Evolutionary conservation across 1,140 invertebrate genomes (phyloP).

Genomic region (Trinorchestia longiramus): DNA sequence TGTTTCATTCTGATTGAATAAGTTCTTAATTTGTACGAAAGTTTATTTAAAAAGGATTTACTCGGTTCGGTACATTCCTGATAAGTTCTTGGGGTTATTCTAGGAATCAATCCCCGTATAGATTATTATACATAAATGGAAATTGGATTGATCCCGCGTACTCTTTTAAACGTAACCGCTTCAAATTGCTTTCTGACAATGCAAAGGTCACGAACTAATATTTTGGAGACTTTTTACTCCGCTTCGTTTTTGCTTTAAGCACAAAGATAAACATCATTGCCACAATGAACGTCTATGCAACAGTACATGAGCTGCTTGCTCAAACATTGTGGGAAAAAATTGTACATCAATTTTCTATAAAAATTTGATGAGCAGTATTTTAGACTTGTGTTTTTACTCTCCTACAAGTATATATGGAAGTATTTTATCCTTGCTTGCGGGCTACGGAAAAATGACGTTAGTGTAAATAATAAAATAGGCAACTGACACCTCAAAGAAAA

Average conservation of each 20-base stretch:
- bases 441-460: too few relatives aligned
- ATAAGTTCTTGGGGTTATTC: not conserved
- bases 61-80: not conserved
- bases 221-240: not conserved
- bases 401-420: too few relatives aligned
- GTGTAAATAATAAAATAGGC: too few relatives aligned
- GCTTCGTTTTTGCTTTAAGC: not conserved
- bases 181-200: not conserved
- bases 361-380: not conserved
- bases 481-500: too few relatives aligned
- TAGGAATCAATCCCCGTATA: not conserved
- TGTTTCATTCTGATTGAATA: not conserved
- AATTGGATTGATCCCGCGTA: not conserved
- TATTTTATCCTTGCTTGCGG: too few relatives aligned
- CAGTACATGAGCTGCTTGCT: not conserved
- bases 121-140: not conserved
- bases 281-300: not conserved
- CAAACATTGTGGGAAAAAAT: not conserved
- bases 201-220: not conserved
- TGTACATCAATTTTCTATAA: not conserved
- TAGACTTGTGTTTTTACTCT: not conserved
- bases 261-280: not conserved
- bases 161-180: not conserved
- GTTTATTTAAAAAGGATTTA: too few relatives aligned
- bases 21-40: not conserved